Conservation (phyloP, 2,888 invertebrate species). For the Clepsis dumicolana region DNA sequence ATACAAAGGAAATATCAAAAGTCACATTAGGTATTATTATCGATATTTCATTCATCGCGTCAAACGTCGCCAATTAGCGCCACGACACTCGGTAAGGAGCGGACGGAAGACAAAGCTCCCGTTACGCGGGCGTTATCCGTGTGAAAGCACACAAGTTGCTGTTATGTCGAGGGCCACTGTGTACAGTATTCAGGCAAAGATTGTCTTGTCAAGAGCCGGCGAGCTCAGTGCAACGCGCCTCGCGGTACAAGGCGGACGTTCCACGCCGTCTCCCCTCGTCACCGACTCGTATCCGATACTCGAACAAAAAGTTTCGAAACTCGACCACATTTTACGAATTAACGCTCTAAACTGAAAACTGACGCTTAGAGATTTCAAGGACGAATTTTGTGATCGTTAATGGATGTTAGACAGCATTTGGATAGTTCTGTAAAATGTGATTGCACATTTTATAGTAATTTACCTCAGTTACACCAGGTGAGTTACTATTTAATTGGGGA, state of each 20-base stretch:
- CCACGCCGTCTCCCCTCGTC: constrained; percentile 61
- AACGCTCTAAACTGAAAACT: constrained; percentile 13
- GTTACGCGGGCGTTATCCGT: constrained; percentile 71
- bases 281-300: constrained; percentile 38
- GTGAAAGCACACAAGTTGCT: constrained; percentile 78
- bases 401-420: constrained; percentile 31
- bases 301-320: constrained; percentile 41
- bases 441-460: background rate
- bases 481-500: constrained; percentile 23
- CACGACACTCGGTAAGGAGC: constrained; percentile 58
- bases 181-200: constrained; percentile 70
- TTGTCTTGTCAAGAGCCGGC: constrained; percentile 79
- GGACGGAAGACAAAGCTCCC: constrained; percentile 71
- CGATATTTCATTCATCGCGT: constrained; percentile 36
- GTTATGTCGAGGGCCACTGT: constrained; percentile 74
- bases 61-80: constrained; percentile 41
- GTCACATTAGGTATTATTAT: constrained; percentile 28
- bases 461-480: constrained; percentile 26
- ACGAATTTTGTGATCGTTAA: constrained; percentile 34
- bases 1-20: constrained; percentile 4
- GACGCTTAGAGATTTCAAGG: constrained; percentile 10
- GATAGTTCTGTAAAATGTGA: constrained; percentile 30
- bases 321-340: constrained; percentile 22
- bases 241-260: constrained; percentile 75
- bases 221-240: constrained; percentile 77